Base-by-base conservation (phyloP, 2,888 invertebrate genomes). In the Ligdia adustata region DNA sequence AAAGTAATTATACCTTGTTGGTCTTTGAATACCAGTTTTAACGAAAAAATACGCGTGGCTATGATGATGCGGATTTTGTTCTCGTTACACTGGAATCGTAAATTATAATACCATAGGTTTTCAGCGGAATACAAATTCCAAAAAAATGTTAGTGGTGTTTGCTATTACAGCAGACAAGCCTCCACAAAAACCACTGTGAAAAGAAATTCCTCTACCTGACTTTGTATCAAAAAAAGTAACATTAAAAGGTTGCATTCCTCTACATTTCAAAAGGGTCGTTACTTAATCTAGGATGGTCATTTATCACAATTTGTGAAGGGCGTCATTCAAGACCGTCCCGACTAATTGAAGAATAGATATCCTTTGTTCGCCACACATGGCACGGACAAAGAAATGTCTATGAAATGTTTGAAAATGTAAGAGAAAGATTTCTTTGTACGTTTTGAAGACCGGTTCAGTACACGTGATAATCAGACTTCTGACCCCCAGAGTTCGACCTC, bases 131-230 rank as follows among this genome's bases (percentile, higher is more conserved):
- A n/a, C n/a, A n/a, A n/a, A n/a, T n/a, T n/a, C n/a, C n/a, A n/a
- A n/a, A n/a, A n/a, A n/a, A n/a, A n/a, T n/a, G n/a, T n/a, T n/a
- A n/a, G n/a, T n/a, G n/a, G n/a, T n/a, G n/a, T n/a, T n/a, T n/a
- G n/a, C n/a, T n/a, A n/a, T n/a, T n/a, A n/a, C n/a, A n/a, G n/a
- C n/a, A n/a, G n/a, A n/a, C n/a, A n/a, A n/a, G n/a, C n/a, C n/a
- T n/a, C n/a, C n/a, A n/a, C n/a, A n/a, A n/a, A n/a, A n/a, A n/a
- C n/a, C n/a, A n/a, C 12, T 28, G 37, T 29, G 16, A 46, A 43
- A 33, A 35, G 39, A 28, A 22, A 41, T 22, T 32, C 14, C 14
- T 34, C 54, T 57, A 54, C 57, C 57, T 52, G 57, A n/a, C 31
- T 44, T 13, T 20, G 15, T 7, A 9, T 33, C 13, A 9, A 33